phyloP scores from a whole-genome alignment of 2,113 vertebrate genomes.

The Epinephelus moara region DNA sequence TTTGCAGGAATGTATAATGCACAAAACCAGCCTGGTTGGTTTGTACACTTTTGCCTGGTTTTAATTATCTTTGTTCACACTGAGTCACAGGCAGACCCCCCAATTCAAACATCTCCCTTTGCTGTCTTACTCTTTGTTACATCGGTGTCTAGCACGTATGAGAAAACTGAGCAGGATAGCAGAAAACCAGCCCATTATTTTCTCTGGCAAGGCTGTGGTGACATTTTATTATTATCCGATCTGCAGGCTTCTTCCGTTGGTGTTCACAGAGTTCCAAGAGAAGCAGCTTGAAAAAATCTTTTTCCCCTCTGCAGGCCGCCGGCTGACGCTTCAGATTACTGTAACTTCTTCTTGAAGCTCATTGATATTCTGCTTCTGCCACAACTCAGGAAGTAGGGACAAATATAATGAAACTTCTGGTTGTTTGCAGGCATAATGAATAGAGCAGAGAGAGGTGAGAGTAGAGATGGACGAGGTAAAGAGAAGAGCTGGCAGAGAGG shows the following conservation, averaged over 20 bases:
- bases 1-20: too few relatives aligned
- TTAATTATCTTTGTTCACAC: too few relatives aligned
- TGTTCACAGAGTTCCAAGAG: slow-evolving; percentile 23
- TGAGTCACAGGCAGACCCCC: too few relatives aligned
- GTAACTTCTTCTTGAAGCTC: slow-evolving; percentile 44
- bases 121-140: background rate
- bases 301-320: slow-evolving; percentile 7
- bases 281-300: slow-evolving; percentile 37
- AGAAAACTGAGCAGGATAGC: background rate
- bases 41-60: too few relatives aligned
- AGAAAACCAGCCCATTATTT: slow-evolving; percentile 27
- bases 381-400: slow-evolving; percentile 9
- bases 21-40: too few relatives aligned
- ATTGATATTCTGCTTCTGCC: slow-evolving; percentile 55
- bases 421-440: slow-evolving; percentile 51
- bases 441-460: slow-evolving; percentile 5
- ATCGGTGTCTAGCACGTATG: background rate
- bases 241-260: slow-evolving; percentile 34
- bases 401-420: slow-evolving; percentile 50
- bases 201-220: slow-evolving; percentile 11
- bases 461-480: background rate
- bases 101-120: too few relatives aligned
- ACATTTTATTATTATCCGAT: slow-evolving; percentile 42
- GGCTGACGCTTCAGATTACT: slow-evolving; percentile 36
- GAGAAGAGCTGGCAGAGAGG: background rate